Percentiles rank a stretch among this genome's conserved stretches.
phyloP scores from a whole-genome alignment of 2,113 vertebrate species.

The Myrmecobius fasciatus region DNA sequence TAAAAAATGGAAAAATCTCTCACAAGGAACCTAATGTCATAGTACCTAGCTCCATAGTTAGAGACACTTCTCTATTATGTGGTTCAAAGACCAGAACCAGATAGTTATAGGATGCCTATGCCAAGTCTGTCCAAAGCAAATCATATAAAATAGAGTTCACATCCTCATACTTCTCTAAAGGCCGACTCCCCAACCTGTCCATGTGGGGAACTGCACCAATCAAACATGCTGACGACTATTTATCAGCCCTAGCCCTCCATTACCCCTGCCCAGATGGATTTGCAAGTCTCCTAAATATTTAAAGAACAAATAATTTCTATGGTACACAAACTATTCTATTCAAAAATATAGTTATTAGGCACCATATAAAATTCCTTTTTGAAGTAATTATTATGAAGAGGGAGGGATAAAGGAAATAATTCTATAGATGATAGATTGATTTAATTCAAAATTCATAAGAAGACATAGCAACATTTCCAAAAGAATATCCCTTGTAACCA shows the following conservation, averaged over 20 bases:
- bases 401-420: background rate
- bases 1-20: background rate
- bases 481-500: background rate
- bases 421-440: background rate
- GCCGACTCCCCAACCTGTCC: background rate
- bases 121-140: background rate
- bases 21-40: background rate
- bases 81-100: background rate
- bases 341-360: background rate
- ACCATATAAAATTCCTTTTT: background rate
- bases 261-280: background rate
- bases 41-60: background rate
- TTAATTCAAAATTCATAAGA: background rate
- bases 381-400: background rate
- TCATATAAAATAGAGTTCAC: background rate
- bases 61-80: background rate
- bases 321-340: background rate
- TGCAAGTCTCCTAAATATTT: background rate
- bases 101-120: background rate
- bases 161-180: background rate
- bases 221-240: background rate
- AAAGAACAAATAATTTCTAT: background rate
- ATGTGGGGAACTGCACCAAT: background rate
- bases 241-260: background rate
- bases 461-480: background rate